phyloP scores from a whole-genome alignment of 1,140 invertebrate species.

The Rhagoletis zephyria region DNA sequence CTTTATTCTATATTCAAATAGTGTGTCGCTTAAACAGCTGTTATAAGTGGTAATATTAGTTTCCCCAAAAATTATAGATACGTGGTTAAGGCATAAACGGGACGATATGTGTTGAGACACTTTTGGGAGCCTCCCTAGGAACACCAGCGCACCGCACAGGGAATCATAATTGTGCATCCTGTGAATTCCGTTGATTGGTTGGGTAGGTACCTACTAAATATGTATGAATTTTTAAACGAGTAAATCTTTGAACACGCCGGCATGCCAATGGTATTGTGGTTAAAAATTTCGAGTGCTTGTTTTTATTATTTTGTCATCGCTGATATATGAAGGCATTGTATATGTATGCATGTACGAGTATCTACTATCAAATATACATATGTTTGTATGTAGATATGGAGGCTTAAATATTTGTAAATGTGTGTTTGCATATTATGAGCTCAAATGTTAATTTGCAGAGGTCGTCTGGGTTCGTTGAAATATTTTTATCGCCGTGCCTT shows the following conservation, averaged over 20 bases:
- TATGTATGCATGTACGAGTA: background rate
- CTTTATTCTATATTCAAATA: no score
- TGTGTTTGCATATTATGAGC: background rate
- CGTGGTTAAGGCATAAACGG: no score
- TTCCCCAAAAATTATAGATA: no score
- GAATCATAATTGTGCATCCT: no score
- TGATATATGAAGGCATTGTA: background rate
- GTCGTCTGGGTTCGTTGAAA: constrained; percentile 34
- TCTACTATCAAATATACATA: background rate
- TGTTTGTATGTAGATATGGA: background rate
- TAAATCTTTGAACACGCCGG: background rate
- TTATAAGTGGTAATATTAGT: no score
- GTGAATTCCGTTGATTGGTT: background rate
- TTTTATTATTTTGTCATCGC: background rate
- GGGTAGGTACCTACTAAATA: background rate
- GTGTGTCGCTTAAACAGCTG: no score
- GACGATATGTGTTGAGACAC: no score
- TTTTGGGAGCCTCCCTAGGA: no score
- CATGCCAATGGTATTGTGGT: background rate
- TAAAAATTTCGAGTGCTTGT: background rate
- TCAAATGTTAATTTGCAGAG: constrained; percentile 41
- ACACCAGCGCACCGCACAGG: no score
- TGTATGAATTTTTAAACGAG: background rate
- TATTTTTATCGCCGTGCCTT: background rate
- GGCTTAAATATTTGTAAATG: background rate